Evolutionary conservation across 30 jellyfish, hydroid and myxozoan genomes (phyloP).

Genomic region (Aurelia sp.): DNA sequence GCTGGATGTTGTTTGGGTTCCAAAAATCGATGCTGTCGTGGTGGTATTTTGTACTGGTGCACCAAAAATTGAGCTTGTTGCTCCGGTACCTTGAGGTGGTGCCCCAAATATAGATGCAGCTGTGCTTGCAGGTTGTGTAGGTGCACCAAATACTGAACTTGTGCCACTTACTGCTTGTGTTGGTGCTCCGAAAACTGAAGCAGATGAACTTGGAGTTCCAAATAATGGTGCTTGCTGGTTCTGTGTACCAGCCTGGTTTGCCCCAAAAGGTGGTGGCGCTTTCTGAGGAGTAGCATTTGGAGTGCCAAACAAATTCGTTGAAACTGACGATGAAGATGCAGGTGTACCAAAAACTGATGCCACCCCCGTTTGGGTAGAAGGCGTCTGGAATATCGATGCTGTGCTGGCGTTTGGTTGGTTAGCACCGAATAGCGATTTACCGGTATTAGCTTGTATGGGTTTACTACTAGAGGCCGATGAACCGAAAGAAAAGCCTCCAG

Average conservation of each 20-base stretch:
- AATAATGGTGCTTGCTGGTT: constrained; percentile 4
- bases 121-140: not conserved
- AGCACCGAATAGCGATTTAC: not conserved
- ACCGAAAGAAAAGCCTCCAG: constrained; percentile 50
- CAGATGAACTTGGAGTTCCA: constrained; percentile 12
- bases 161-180: not conserved
- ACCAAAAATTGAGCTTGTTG: constrained; percentile 31
- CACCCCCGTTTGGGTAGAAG: not conserved
- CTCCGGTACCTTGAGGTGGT: constrained; percentile 12
- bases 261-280: constrained; percentile 17
- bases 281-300: not conserved
- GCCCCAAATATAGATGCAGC: constrained; percentile 58
- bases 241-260: constrained; percentile 3
- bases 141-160: constrained; percentile 14
- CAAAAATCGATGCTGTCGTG: constrained; percentile 30
- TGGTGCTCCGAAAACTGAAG: constrained; percentile 51
- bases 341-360: not conserved
- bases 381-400: constrained; percentile 18
- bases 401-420: constrained; percentile 1
- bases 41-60: constrained; percentile 10
- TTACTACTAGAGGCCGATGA: not conserved
- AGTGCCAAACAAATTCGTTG: constrained; percentile 50
- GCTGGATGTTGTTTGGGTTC: constrained; percentile 31
- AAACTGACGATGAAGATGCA: constrained; percentile 7
- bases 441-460: not conserved